Evolutionary conservation across 2,113 vertebrate species (phyloP).

Genomic region (human (Homo sapiens)): GRCh38 chr3:26670501-26671000

Average conservation of each 20-base stretch:
- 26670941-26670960: background rate
- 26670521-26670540: background rate
- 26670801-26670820: background rate
- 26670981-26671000: background rate
- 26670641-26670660: background rate
- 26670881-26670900: background rate
- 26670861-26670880: background rate
- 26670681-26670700: background rate
- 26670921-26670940: background rate
- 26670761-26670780: background rate
- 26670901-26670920: background rate
- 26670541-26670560: background rate
- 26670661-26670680: background rate
- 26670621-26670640: slow-evolving; percentile 24
- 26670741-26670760: background rate
- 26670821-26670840: background rate
- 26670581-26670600: background rate
- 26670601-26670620: slow-evolving; percentile 27
- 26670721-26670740: slow-evolving; percentile 17
- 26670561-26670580: background rate
- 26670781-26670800: background rate
- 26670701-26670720: background rate
- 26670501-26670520: background rate
- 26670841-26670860: background rate
- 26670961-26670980: background rate